phyloP scores from a whole-genome alignment of 2,888 invertebrate species.

The Andrena hattorfiana region DNA sequence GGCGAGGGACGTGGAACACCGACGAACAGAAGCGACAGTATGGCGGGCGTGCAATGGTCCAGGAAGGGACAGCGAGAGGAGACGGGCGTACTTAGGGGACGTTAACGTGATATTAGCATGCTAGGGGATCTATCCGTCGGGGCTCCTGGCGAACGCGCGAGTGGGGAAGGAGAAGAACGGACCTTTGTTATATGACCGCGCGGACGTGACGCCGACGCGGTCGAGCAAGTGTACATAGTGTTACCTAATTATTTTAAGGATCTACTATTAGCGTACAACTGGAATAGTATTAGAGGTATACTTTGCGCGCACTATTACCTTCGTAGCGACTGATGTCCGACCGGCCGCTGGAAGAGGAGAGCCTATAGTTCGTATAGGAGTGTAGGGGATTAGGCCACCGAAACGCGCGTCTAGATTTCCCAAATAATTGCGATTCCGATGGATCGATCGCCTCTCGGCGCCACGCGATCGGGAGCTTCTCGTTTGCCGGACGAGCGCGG shows the following conservation, averaged over 20 bases:
- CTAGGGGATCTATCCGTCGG: conserved; percentile 33
- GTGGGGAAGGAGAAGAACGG: not conserved
- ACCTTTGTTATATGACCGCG: conserved; percentile 64
- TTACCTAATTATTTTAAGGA: conserved; percentile 81
- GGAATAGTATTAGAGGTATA: conserved; percentile 74
- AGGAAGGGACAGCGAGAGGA: conserved; percentile 6
- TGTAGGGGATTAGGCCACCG: conserved; percentile 67
- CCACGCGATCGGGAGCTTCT: conserved; percentile 1
- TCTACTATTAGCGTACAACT: conserved; percentile 76
- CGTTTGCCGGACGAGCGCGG: conserved; percentile 14
- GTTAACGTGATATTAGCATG: conserved; percentile 59
- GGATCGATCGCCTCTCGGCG: conserved; percentile 6
- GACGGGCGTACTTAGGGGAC: conserved; percentile 15
- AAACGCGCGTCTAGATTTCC: conserved; percentile 68
- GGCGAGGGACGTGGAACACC: not conserved
- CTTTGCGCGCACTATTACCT: conserved; percentile 77
- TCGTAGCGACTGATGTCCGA: conserved; percentile 75
- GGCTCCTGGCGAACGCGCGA: conserved; percentile 4
- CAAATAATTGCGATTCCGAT: conserved; percentile 65
- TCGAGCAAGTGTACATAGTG: conserved; percentile 79
- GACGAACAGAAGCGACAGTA: conserved; percentile 25
- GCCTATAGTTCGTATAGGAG: conserved; percentile 76
- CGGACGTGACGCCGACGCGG: conserved; percentile 38
- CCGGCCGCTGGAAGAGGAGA: conserved; percentile 66
- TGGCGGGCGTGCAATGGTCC: conserved; percentile 12